Evolutionary conservation across 2,888 invertebrate genomes (phyloP), one percentile per base, ranked within the genome.

Genomic region (Ferrisia virgata): DNA sequence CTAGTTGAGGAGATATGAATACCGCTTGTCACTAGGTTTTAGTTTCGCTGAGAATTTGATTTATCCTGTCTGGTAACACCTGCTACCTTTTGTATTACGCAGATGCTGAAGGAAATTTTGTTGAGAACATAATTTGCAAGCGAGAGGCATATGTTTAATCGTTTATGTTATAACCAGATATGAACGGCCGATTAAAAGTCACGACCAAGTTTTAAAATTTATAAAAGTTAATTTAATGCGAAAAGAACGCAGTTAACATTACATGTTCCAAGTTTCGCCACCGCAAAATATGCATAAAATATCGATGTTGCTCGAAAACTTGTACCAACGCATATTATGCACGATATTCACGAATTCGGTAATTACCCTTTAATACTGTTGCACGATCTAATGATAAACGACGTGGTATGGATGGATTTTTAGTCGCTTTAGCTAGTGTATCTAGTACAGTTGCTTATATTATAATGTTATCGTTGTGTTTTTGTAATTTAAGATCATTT

Each of bases 1-100:
- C 72, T 13, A 33, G 72, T 72, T 72, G 28, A 79, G 79, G 47
- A 28, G 28, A 79, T 47, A 79, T 43, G 79, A 79, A 79, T 79
- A 79, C 79, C 43, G 47, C 43, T 79, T 79, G 79, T 79, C 43
- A 79, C 79, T 40, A 40, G 79, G 79, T 79, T 79, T 79, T 43
- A 79, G 79, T 79, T 43, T 79, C 31, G 47, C 43, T 28, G 79
- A 28, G 79, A 79, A 79, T 79, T 40, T 79, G 79, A 79, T 79
- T 79, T 47, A 79, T 79, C 31, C 79, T 79, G 43, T 79, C 47
- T 43, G 43, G 40, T 8, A 43, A 79, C 79, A 79, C 79, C 79
- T 79, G 79, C 79, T 79, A 47, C 47, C 79, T 79, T 72, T 64
- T 33, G n/a, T 15, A n/a, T 31, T 72, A 72, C 72, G 72, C 72